A percentile compares a stretch with the other conserved stretches of the same genome.
Conservation (phyloP, 2,888 invertebrate genomes). For the Ectobius pallidus region DNA sequence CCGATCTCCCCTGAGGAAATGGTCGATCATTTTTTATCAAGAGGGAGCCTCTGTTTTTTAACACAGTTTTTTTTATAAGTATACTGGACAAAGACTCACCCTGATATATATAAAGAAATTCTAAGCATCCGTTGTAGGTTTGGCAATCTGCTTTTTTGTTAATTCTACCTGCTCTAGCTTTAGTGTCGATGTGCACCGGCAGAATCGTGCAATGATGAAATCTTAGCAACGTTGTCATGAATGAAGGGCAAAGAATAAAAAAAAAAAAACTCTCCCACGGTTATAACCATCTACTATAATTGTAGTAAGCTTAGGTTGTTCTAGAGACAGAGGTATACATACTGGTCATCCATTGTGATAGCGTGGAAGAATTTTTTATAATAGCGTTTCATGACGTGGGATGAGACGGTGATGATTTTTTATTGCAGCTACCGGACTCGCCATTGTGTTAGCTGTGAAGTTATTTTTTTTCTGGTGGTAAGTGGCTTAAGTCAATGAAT, state of each 20-base stretch:
- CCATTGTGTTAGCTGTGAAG: neutral
- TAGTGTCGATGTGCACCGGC: neutral
- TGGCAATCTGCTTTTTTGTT: constrained; percentile 14
- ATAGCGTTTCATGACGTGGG: neutral
- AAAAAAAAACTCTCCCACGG: constrained; percentile 17
- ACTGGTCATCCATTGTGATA: constrained; percentile 11
- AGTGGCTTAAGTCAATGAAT: constrained; percentile 2
- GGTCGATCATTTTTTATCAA: neutral
- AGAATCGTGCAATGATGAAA: constrained; percentile 2
- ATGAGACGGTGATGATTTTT: neutral
- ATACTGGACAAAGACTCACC: constrained; percentile 16
- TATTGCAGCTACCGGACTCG: neutral
- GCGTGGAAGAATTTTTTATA: constrained; percentile 16
- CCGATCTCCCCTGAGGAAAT: neutral
- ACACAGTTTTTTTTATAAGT: neutral
- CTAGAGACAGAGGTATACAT: neutral
- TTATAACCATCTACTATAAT: neutral
- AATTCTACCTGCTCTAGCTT: neutral
- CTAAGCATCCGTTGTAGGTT: constrained; percentile 13
- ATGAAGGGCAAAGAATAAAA: constrained; percentile 4
- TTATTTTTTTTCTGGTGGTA: neutral
- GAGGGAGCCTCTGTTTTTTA: constrained; percentile 3
- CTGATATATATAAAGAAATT: constrained; percentile 4
- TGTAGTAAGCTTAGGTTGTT: neutral
- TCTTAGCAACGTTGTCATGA: constrained; percentile 8